Evolutionary conservation across 2,888 invertebrate species (phyloP).

Genomic region (Copidosoma aretas): DNA sequence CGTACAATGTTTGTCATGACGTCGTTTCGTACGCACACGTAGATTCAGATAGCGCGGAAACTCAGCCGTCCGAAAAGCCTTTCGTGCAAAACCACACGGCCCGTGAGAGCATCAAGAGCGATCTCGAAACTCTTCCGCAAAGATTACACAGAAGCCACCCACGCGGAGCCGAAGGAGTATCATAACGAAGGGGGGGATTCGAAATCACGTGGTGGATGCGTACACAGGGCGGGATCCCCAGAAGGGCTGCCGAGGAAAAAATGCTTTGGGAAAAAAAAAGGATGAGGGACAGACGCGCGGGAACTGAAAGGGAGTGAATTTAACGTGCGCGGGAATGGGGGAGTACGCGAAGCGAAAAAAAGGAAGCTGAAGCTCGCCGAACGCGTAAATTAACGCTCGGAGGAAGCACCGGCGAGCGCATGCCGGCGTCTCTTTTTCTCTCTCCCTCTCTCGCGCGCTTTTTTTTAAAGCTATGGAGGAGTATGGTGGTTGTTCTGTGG

Average conservation of each 20-base stretch:
- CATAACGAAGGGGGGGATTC: background rate
- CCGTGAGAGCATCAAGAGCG: background rate
- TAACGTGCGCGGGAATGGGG: slow-evolving; percentile 37
- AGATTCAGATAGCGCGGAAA: background rate
- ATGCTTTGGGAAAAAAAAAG: slow-evolving; percentile 8
- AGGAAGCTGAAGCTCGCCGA: slow-evolving; percentile 16
- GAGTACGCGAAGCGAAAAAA: slow-evolving; percentile 22
- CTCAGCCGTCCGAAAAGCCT: background rate
- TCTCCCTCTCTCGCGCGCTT: background rate
- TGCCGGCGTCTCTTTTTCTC: background rate
- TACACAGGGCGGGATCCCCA: background rate
- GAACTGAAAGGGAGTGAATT: slow-evolving; percentile 34
- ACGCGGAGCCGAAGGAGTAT: background rate
- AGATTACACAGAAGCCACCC: background rate
- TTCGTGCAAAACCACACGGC: background rate
- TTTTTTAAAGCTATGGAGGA: no score
- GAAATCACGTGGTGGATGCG: slow-evolving; percentile 2
- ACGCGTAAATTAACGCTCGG: background rate
- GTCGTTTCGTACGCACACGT: no score
- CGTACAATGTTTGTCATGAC: no score
- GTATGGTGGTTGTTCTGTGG: no score
- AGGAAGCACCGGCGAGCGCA: background rate
- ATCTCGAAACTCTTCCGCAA: background rate
- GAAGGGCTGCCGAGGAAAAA: background rate
- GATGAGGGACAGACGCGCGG: background rate